Evolutionary conservation across 1,140 invertebrate genomes (phyloP).

Genomic region (Plutomurus gul): DNA sequence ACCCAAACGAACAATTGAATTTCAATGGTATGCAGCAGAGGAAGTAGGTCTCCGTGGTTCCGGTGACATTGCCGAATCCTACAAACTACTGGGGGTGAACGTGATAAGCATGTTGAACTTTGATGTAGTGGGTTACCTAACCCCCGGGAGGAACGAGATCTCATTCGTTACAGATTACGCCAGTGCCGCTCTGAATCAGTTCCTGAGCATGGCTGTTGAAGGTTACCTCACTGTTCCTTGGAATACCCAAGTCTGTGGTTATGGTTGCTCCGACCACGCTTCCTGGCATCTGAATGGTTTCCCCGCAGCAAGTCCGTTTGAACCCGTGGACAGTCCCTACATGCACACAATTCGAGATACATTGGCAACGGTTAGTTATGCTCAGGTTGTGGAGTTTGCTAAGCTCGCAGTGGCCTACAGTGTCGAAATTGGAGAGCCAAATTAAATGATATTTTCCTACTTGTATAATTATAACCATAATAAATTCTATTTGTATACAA

Average conservation of each 20-base stretch:
- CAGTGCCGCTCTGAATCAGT: not conserved
- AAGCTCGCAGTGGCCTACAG: not conserved
- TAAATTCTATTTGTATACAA: too few species aligned
- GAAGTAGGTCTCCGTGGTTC: constrained; percentile 35
- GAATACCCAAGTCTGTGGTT: not conserved
- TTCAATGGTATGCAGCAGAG: constrained; percentile 39
- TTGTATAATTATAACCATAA: too few species aligned
- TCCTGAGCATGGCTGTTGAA: not conserved
- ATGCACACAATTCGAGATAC: not conserved
- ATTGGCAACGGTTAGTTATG: not conserved
- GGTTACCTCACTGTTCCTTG: not conserved
- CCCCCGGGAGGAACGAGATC: not conserved
- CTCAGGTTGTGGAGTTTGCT: not conserved
- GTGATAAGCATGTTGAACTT: constrained; percentile 28
- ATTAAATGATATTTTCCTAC: too few species aligned
- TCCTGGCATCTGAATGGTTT: not conserved
- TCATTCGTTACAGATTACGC: not conserved
- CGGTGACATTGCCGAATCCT: not conserved
- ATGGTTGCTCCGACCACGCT: not conserved
- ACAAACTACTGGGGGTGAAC: not conserved
- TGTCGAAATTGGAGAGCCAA: not conserved
- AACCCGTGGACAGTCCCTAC: not conserved
- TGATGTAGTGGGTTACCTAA: constrained; percentile 9
- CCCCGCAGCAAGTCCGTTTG: not conserved
- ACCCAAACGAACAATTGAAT: constrained; percentile 23